These are phyloP conservation scores for Sciurus niger DNA, from an alignment of 2,113 vertebrate genomes.

Conservation along the genomic window DNA sequence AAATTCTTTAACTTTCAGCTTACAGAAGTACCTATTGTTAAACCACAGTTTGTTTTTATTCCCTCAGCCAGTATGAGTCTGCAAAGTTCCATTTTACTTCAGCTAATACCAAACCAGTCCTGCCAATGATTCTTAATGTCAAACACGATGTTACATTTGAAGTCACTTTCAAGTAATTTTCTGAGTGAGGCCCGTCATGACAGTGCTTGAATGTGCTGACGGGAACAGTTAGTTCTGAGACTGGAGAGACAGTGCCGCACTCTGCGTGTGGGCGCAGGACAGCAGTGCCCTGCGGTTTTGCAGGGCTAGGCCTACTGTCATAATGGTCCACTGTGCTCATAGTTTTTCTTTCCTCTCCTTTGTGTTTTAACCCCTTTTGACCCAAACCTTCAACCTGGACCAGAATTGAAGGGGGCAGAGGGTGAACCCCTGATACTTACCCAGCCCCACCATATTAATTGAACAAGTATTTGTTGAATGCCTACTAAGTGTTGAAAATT, in stretches of 20 bases:
- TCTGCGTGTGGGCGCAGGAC: rapidly evolving
- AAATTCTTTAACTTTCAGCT: slow-evolving; percentile 31
- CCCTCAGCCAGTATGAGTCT: not conserved
- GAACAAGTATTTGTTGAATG: not conserved
- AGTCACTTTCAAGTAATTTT: slow-evolving; percentile 26
- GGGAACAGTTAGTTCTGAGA: not conserved
- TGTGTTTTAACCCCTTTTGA: not conserved
- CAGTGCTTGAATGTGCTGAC: not conserved
- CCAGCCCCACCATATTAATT: not conserved
- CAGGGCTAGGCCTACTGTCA: not conserved
- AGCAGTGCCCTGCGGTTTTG: not conserved
- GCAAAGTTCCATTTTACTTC: slow-evolving; percentile 66
- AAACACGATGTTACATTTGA: slow-evolving; percentile 19
- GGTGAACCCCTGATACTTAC: not conserved
- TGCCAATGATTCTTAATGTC: slow-evolving; percentile 51
- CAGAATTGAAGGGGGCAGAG: not conserved
- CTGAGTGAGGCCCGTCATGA: not conserved
- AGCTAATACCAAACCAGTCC: not conserved
- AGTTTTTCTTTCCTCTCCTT: not conserved
- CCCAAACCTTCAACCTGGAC: not conserved
- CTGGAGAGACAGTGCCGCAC: rapidly evolving
- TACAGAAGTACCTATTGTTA: not conserved
- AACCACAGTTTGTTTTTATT: not conserved
- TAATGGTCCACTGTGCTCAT: not conserved
- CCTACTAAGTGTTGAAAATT: not conserved